Evolutionary conservation across 2,113 vertebrate species (phyloP), one percentile per base, ranked within the genome.

Genomic region (Tetrax tetrax): DNA sequence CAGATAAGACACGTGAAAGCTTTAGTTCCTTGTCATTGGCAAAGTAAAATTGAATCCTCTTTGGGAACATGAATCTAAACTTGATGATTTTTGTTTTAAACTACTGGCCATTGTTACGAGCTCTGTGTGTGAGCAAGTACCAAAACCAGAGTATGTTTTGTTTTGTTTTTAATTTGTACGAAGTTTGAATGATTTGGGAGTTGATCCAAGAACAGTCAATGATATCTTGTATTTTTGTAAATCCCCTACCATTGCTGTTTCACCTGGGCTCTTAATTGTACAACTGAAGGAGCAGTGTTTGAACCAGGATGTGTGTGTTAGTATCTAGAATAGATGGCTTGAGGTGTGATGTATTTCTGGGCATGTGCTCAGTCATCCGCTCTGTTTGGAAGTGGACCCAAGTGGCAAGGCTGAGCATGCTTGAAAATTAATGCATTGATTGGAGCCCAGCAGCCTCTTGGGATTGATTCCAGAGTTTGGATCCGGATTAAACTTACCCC

Each of bases 401-500:
- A 70, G 45, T 17, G 45, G 94, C 96, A 95, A 89, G 95, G 91
- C 92, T 95, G 80, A 93, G 92, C 94, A 79, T 35, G 95, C 81
- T 94, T 87, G 74, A 82, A 94, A 93, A 93, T 71, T 82, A 83
- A 51, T 61, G 74, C 86, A 94, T 18, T 82, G 92, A 82, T 84
- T 82, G 53, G 75, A 95, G 61, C 90, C 81, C 33, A 94, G 80
- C 57, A 93, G 74, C 59, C 61, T 89, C 65, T 79, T 92, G 89
- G 94, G 89, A 95, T 79, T 19, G 14, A 65, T 82, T 96, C 95
- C 95, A 95, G 94, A 59, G 65, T 70, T 92, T 87, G 96, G 88
- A 92, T 97, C 95, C 72, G 83, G 95, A 96, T 96, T 95, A 95
- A 96, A 87, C 83, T 84, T 87, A 21, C 95, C 96, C 96, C 43